Percentiles rank a stretch among this genome's conserved stretches.
phyloP scores from a whole-genome alignment of 2,888 invertebrate genomes.

The Atherix ibis region DNA sequence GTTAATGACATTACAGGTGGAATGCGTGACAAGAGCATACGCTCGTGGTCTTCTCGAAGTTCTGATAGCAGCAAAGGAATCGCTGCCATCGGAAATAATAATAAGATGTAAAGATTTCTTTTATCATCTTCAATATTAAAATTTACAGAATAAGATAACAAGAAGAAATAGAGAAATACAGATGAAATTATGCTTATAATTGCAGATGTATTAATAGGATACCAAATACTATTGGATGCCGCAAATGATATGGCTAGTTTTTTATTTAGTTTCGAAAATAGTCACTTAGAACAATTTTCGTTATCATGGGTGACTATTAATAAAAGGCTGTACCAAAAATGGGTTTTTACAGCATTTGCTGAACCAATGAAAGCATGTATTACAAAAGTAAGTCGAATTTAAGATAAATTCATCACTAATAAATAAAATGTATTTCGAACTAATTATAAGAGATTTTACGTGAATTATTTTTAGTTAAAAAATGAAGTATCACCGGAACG shows the following conservation, averaged over 20 bases:
- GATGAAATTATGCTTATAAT: too few relatives aligned
- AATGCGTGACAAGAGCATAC: slow-evolving; percentile 49
- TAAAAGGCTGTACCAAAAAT: slow-evolving; percentile 46
- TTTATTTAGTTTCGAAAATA: slow-evolving; percentile 43
- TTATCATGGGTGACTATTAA: slow-evolving; percentile 52
- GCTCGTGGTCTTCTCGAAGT: slow-evolving; percentile 32
- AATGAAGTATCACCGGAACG: slow-evolving; percentile 25
- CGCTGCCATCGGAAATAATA: slow-evolving; percentile 26
- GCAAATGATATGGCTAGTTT: slow-evolving; percentile 42
- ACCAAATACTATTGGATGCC: slow-evolving; percentile 43
- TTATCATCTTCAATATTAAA: background rate
- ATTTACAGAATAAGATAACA: background rate
- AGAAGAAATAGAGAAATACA: background rate
- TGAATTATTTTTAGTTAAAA: slow-evolving; percentile 24
- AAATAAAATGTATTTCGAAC: background rate
- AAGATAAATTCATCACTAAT: background rate
- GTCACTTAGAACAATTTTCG: slow-evolving; percentile 45
- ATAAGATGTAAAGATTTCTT: slow-evolving; percentile 22
- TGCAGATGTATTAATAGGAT: slow-evolving; percentile 45
- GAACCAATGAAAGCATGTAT: slow-evolving; percentile 39
- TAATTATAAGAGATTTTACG: too few relatives aligned
- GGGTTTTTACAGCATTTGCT: slow-evolving; percentile 36
- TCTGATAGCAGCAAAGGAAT: slow-evolving; percentile 23
- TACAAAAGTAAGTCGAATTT: slow-evolving; percentile 31
- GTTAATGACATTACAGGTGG: slow-evolving; percentile 46